phyloP scores from a whole-genome alignment of 2,113 vertebrate genomes.

The Romanogobio albipinnatus region DNA sequence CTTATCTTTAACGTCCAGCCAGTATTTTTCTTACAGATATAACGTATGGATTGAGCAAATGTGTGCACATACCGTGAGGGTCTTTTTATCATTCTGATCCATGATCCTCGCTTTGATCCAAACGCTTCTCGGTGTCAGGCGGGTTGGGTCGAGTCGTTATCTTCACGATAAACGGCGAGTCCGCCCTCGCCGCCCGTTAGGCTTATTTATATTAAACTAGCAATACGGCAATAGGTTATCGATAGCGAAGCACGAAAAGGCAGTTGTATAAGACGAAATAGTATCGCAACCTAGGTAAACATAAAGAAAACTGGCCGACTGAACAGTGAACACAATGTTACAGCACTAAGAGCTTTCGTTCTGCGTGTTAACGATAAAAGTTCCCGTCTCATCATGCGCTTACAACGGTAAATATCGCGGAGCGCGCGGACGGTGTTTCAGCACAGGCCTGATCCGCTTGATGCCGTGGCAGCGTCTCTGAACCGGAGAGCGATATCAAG shows the following conservation, averaged over 20 bases:
- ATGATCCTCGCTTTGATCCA: slow-evolving; percentile 31
- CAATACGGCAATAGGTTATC: background rate
- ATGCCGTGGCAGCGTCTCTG: slow-evolving; percentile 35
- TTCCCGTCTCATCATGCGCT: background rate
- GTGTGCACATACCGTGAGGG: slow-evolving; percentile 53
- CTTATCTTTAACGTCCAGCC: background rate
- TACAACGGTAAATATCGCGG: background rate
- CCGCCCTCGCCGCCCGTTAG: background rate
- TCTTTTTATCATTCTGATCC: slow-evolving; percentile 50
- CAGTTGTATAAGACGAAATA: background rate
- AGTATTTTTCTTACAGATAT: background rate
- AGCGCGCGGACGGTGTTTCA: background rate
- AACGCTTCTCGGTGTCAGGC: slow-evolving; percentile 1
- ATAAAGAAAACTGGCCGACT: background rate
- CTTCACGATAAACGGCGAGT: slow-evolving; percentile 15
- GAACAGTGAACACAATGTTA: background rate
- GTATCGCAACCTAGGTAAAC: background rate
- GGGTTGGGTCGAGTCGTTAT: slow-evolving; percentile 11
- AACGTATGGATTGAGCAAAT: background rate
- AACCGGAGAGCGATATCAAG: slow-evolving; percentile 19
- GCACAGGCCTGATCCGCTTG: slow-evolving; percentile 43
- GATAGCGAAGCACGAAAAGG: background rate
- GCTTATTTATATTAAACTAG: background rate
- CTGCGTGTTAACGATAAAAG: background rate
- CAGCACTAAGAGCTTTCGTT: background rate